Conservation (phyloP, 1,140 invertebrate species). For the Euwallacea similis region DNA sequence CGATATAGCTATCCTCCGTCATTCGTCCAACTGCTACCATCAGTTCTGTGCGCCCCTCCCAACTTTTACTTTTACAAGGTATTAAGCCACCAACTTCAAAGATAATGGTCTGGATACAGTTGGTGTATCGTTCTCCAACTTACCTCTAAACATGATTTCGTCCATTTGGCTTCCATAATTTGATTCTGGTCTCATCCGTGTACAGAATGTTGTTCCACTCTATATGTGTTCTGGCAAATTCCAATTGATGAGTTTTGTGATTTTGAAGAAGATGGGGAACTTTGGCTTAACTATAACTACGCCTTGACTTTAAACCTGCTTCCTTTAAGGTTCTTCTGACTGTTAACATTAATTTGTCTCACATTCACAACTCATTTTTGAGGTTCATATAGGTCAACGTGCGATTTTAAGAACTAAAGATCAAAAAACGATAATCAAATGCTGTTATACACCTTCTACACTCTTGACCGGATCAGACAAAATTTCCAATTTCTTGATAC, state of each 20-base stretch:
- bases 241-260: slow-evolving; percentile 15
- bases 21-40: slow-evolving; percentile 19
- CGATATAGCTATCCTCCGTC: slow-evolving; percentile 1
- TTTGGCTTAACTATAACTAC: background rate
- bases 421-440: slow-evolving; percentile 11
- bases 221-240: slow-evolving; percentile 5
- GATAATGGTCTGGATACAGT: slow-evolving; percentile 9
- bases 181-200: slow-evolving; percentile 13
- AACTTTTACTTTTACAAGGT: slow-evolving; percentile 10
- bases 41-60: slow-evolving; percentile 13
- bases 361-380: slow-evolving; percentile 9
- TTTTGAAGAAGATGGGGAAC: background rate
- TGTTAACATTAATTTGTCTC: background rate
- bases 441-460: slow-evolving; percentile 6
- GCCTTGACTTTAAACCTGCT: too few species aligned
- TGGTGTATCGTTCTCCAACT: slow-evolving; percentile 14
- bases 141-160: slow-evolving; percentile 9
- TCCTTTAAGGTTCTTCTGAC: slow-evolving; percentile 1
- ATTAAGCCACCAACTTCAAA: slow-evolving; percentile 16
- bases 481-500: background rate
- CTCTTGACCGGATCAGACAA: background rate
- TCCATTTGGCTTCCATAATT: background rate
- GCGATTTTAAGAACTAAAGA: slow-evolving; percentile 3
- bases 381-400: slow-evolving; percentile 6
- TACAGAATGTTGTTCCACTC: slow-evolving; percentile 11